These are phyloP conservation scores for Crematogaster levior DNA, from an alignment of 2,888 invertebrate genomes.

Conservation along the genomic window DNA sequence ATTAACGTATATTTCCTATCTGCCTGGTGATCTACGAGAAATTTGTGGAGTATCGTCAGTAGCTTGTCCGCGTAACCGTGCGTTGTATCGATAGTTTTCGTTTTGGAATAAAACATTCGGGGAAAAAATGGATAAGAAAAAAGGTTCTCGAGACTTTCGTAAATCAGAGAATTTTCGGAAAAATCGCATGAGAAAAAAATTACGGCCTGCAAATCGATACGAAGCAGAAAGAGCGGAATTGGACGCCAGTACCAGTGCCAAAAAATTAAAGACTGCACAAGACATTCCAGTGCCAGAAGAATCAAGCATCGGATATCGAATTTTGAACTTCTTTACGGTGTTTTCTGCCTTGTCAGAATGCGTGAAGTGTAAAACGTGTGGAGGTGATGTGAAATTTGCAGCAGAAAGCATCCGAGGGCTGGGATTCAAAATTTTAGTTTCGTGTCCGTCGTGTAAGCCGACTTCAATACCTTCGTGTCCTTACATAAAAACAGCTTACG, in stretches of 20 bases:
- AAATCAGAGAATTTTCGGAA: too few species aligned
- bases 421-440: constrained; percentile 7
- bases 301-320: background rate
- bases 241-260: background rate
- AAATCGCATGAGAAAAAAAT: background rate
- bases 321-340: background rate
- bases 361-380: constrained; percentile 9
- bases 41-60: too few species aligned
- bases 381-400: background rate
- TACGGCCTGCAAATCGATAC: constrained; percentile 1
- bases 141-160: too few species aligned
- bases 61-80: too few species aligned
- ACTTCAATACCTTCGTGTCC: constrained; percentile 9
- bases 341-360: constrained; percentile 10
- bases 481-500: constrained; percentile 14
- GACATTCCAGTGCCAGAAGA: background rate
- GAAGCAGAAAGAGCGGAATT: background rate
- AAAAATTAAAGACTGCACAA: constrained; percentile 12
- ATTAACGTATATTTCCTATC: too few species aligned
- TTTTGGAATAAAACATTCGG: too few species aligned
- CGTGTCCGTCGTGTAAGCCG: background rate
- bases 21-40: too few species aligned
- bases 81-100: too few species aligned
- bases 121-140: too few species aligned
- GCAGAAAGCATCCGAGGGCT: constrained; percentile 4